These are phyloP conservation scores for Leptinotarsa undecemlineata DNA, from an alignment of 1,140 invertebrate genomes.

Conservation along the genomic window DNA sequence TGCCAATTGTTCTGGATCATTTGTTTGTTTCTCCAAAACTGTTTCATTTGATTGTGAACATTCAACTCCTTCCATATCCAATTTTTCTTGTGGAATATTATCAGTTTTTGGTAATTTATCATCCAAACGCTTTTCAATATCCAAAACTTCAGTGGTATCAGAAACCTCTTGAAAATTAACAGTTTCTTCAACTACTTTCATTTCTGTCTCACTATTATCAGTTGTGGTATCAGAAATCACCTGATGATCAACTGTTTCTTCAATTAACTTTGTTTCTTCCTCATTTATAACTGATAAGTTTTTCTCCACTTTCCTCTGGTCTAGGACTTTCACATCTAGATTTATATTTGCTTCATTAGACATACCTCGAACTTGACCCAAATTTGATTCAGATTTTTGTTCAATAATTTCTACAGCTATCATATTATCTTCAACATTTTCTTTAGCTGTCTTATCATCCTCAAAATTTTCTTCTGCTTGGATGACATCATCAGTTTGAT, in stretches of 20 bases:
- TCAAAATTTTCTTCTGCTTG: neutral
- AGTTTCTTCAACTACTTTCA: neutral
- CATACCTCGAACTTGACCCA: too few relatives aligned
- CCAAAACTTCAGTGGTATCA: neutral
- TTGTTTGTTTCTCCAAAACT: conserved; percentile 12
- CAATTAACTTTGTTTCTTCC: neutral
- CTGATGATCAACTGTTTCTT: neutral
- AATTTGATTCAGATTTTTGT: too few relatives aligned
- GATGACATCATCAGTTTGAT: neutral
- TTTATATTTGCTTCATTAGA: too few relatives aligned
- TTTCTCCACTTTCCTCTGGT: too few relatives aligned
- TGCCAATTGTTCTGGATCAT: neutral
- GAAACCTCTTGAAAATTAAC: neutral
- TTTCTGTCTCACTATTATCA: neutral
- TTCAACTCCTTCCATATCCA: neutral
- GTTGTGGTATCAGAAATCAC: neutral
- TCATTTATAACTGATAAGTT: too few relatives aligned
- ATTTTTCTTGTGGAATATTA: neutral
- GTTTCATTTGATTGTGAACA: conserved; percentile 9
- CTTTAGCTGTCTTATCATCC: neutral
- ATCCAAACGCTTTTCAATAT: neutral
- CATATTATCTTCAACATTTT: neutral
- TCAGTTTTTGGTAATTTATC: neutral
- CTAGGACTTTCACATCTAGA: too few relatives aligned
- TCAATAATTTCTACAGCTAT: neutral